Base-by-base conservation (phyloP, 1,140 invertebrate genomes). In the Pentalonia nigronervosa region DNA sequence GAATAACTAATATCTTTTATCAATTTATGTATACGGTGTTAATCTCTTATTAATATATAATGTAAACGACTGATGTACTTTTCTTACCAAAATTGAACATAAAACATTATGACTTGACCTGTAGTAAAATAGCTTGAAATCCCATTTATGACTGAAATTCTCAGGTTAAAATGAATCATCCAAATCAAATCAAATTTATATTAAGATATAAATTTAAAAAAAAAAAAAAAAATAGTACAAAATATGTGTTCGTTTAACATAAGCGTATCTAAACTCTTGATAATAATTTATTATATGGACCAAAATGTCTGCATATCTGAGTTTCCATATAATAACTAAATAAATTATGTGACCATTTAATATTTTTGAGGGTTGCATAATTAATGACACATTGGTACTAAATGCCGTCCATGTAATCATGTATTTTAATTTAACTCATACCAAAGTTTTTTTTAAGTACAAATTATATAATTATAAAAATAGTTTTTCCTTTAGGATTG, bases 231-330 rank as follows among this genome's bases (percentile, higher is more conserved):
- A 48, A 84, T 47, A 91, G 76, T 92, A 92, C 90, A 92, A 92
- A 91, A 83, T 50, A 92, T 93, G 91, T 93, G 48, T 93, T 93
- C 91, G 50, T 93, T 50, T 41, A 86, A 86, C 11, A 86, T 92
- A 53, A 92, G 47, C n/a, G 21, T 34, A 45, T 91, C 30, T 50
- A 56, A 34, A 93, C 48, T 56, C 11, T 36, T 20, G 1, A 25
- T 34, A 93, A 86, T n/a, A 30, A 56, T 84, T 86, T 83, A 93
- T 53, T 93, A 36, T 93, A 86, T 56, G 81, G 91, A 93, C 48
- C 91, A 93, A 84, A 41, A 86, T 84, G 81, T 56, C 81, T 92
- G 76, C 91, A 92, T 84, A 84, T 50, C 81, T 45, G 11, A 93
- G 81, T 45, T 86, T 86, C 50, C 50, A 56, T 25, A 56, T 23